These are phyloP conservation scores for Amaurobius ferox DNA, from an alignment of 2,888 invertebrate species.

Conservation along the genomic window DNA sequence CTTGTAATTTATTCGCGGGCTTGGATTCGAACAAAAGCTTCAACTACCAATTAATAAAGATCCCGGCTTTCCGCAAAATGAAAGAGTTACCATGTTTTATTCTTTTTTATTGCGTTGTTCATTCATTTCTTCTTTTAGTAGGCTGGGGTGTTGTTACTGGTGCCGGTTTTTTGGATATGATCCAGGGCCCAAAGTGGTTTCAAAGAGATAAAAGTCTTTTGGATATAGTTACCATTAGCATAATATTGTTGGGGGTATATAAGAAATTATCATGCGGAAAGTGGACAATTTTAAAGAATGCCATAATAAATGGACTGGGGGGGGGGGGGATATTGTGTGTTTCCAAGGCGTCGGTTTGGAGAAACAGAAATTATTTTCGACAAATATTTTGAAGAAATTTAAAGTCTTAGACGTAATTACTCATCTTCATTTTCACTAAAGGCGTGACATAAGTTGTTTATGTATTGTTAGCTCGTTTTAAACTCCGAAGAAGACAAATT, in stretches of 20 bases:
- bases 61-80: constrained; percentile 53
- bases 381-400: constrained; percentile 10
- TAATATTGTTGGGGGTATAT: constrained; percentile 19
- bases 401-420: background rate
- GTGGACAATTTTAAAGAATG: background rate
- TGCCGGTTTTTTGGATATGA: constrained; percentile 30
- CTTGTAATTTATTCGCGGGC: constrained; percentile 55
- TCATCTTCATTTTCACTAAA: background rate
- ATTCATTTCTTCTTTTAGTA: background rate
- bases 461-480: background rate
- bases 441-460: background rate
- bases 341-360: background rate
- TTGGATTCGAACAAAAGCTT: constrained; percentile 54
- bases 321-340: background rate
- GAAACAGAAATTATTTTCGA: background rate
- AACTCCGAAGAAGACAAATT: background rate
- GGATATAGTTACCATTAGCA: constrained; percentile 25
- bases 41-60: constrained; percentile 66
- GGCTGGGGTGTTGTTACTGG: background rate
- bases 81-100: constrained; percentile 29
- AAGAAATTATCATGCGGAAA: constrained; percentile 12
- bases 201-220: constrained; percentile 5
- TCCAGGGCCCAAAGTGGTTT: constrained; percentile 49
- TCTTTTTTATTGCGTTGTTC: constrained; percentile 6
- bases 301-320: background rate